Evolutionary conservation across 2,113 vertebrate species (phyloP).

Genomic region (Tor tambroides): DNA sequence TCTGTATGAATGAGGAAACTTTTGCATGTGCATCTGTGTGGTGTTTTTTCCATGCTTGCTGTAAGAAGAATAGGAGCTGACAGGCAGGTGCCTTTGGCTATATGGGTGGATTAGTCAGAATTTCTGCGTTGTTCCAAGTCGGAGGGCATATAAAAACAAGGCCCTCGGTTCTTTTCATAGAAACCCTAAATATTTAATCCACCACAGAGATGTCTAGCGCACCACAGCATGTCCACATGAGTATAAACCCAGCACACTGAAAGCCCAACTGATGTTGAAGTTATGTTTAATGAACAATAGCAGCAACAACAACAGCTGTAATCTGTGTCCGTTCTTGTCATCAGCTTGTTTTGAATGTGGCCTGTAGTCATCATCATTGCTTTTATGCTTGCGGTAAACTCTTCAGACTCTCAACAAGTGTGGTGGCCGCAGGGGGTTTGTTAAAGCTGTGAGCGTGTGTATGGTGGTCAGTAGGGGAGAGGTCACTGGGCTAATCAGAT

Average conservation of each 20-base stretch:
- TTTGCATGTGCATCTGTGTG: background rate
- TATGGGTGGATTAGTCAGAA: background rate
- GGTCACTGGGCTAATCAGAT: conserved; percentile 52
- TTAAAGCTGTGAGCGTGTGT: conserved; percentile 17
- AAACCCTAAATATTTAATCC: conserved; percentile 22
- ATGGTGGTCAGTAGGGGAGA: conserved; percentile 44
- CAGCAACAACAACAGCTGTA: background rate
- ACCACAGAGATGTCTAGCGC: background rate
- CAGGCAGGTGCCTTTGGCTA: background rate
- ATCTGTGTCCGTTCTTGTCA: background rate
- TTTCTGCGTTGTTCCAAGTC: background rate
- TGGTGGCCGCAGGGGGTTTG: conserved; percentile 31
- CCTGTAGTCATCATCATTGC: background rate
- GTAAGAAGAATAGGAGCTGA: conserved; percentile 17
- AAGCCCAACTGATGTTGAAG: background rate
- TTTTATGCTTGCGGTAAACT: conserved; percentile 3
- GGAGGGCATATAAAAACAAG: conserved; percentile 21
- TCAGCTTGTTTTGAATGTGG: background rate
- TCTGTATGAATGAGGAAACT: background rate
- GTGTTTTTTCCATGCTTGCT: conserved; percentile 2
- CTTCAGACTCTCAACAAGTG: background rate
- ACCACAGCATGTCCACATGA: background rate
- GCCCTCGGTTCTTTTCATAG: conserved; percentile 19
- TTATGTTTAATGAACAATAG: background rate
- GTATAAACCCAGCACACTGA: background rate